Percentiles rank a stretch among this genome's conserved stretches.
Evolutionary conservation across 2,888 invertebrate species (phyloP).

Genomic region (Leuctra nigra): DNA sequence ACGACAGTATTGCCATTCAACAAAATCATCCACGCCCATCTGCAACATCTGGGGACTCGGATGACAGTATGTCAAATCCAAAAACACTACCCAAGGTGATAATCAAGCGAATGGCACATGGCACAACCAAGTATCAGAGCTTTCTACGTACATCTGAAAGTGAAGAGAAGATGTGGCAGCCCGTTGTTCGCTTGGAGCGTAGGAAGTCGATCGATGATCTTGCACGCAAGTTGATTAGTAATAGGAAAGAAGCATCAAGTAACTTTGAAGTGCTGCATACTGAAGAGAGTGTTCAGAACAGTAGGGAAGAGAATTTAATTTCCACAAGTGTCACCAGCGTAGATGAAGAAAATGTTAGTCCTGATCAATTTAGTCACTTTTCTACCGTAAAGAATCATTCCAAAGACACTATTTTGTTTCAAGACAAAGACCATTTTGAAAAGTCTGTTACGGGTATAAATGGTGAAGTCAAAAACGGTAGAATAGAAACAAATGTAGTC

Average conservation of each 20-base stretch:
- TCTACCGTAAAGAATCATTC: conserved; percentile 21
- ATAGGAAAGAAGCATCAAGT: too few relatives aligned
- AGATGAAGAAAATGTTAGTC: too few relatives aligned
- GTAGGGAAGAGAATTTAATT: too few relatives aligned
- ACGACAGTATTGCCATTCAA: background rate
- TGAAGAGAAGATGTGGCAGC: conserved; percentile 20
- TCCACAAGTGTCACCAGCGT: too few relatives aligned
- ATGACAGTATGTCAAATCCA: background rate
- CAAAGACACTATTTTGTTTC: conserved; percentile 18
- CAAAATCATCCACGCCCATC: too few relatives aligned
- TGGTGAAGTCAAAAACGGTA: background rate
- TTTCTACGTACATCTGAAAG: conserved; percentile 17
- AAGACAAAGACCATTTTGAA: background rate
- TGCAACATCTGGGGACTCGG: conserved; percentile 2
- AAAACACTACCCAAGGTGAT: conserved; percentile 22
- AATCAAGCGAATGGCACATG: conserved; percentile 23
- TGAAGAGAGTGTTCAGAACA: too few relatives aligned
- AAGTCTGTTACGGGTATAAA: background rate
- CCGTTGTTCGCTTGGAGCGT: conserved; percentile 23
- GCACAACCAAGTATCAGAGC: conserved; percentile 24
- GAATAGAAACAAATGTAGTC: background rate
- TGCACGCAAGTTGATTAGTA: conserved; percentile 1
- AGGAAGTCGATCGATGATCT: conserved; percentile 19
- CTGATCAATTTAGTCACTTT: background rate
- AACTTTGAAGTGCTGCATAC: too few relatives aligned